Conservation (phyloP, 2,113 vertebrate species). For the Mustelus asterias region DNA sequence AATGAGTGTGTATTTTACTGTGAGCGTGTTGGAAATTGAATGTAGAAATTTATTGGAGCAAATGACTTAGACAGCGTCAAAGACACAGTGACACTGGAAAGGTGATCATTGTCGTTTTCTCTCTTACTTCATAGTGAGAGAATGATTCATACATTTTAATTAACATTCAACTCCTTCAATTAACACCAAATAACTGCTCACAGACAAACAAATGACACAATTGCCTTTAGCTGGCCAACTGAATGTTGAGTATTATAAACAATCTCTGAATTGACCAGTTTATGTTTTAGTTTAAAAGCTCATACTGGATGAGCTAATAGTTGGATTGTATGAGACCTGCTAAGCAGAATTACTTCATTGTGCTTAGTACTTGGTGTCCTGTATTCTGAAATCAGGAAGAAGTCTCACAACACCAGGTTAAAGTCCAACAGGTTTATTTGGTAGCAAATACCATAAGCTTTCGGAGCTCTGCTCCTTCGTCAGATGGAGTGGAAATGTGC, state of each 20-base stretch:
- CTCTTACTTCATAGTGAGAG: not conserved
- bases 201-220: not conserved
- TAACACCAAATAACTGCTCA: not conserved
- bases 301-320: not conserved
- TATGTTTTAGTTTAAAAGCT: not conserved
- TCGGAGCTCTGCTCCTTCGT: too few species aligned
- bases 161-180: not conserved
- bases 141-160: not conserved
- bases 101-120: too few species aligned
- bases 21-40: not conserved
- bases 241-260: not conserved
- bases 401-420: too few species aligned
- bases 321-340: not conserved
- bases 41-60: not conserved
- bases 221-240: too few species aligned
- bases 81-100: not conserved
- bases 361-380: not conserved
- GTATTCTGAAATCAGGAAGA: too few species aligned
- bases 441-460: too few species aligned
- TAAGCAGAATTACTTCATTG: not conserved
- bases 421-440: too few species aligned
- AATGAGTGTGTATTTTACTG: not conserved
- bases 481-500: too few species aligned
- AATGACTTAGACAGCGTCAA: not conserved
- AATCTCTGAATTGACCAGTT: not conserved